Evolutionary conservation across 2,797 vertebrate genomes (phyloP), one percentile per base, ranked within the genome.

Genomic region (Myotis planiceps): DNA sequence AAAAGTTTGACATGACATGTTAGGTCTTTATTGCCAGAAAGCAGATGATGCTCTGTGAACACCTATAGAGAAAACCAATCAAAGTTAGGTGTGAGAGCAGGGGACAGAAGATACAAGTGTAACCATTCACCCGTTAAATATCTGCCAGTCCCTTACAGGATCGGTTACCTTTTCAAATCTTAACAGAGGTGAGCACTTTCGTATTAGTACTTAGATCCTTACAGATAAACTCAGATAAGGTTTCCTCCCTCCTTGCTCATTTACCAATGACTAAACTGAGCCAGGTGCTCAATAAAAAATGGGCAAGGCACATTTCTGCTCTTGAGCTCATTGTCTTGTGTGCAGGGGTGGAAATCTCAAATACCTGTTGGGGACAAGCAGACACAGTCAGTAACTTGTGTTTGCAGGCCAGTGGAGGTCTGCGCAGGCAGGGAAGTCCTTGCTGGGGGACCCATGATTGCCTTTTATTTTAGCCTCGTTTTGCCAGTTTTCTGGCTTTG

Each of bases 21-120:
- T 83, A 88, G 49, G 68, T 80, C 68, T 96, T 90, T 89, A 71
- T 82, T 85, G 82, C 72, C 45, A 32, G 90, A 90, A 90, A 97
- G 65, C 51, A 82, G 85, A 74, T 92, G 83, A 96, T 94, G 65
- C 47, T 69, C 66, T 92, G 18, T 65, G 95, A 95, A 88, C 66
- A 82, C 69, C 75, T 58, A 15, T 37, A 29, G 94, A 96, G 96
- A 92, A 96, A 92, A 93, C 66, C 72, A 92, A 32, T 88, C 90
- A 84, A 92, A 94, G 66, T 89, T 82, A 55, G 14, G 42, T 93
- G 53, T 47, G 34, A 96, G 85, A 84, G n/a, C 3, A 16, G 32
- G 75, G 86, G 93, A 88, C 88, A 96, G 58, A 58, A 95, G 51
- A 81, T 86, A 82, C 2, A 72, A 94, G 42, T 58, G 84, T 87